Base-by-base conservation (phyloP, 2,888 invertebrate genomes). In the Phoenoteleia sp. region DNA sequence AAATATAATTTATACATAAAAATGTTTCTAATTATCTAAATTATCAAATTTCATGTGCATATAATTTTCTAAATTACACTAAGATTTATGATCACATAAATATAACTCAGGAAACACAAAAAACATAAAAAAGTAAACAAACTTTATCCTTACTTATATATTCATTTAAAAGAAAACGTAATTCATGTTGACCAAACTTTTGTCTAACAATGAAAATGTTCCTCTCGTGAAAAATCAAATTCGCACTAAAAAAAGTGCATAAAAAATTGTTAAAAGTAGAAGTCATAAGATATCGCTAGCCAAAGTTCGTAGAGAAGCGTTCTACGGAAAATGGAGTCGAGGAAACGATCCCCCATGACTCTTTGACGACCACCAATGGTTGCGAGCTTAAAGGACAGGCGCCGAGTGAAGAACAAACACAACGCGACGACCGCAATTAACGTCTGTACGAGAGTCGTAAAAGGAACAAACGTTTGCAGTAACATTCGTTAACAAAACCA, bases 291-390 rank as follows among this genome's bases (percentile, higher is more conserved):
- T 67, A 74, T 58, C 39, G 39, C 58, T 54, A 52, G 39, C 45
- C 64, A 71, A 71, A 69, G 54, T 71, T 76, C 42, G 47, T 33
- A 23, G 42, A 27, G 71, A 60, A 83, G 69, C 67, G 74, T 58
- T 66, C 47, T 56, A 54, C 42, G 49, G 83, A 83, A 83, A 83
- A 83, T 83, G 83, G 83, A 83, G 83, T 79, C 83, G 83, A 79
- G 76, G 62, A 75, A 83, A 74, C 79, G 79, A 83, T 83, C 79
- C 79, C 83, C 79, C 83, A 83, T 79, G 83, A 83, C 83, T 83
- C 79, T 83, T 83, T 83, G 67, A 74, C 83, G 67, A 60, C 45
- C 79, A 75, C 83, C 83, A 83, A 83, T 79, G 79, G 79, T 79
- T 62, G 69, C 74, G 56, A 62, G 74, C 77, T 79, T 79, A 71